Percentiles rank a stretch among this genome's conserved stretches.
Conservation (phyloP, 2,797 vertebrate species). For the Manis pentadactyla region DNA sequence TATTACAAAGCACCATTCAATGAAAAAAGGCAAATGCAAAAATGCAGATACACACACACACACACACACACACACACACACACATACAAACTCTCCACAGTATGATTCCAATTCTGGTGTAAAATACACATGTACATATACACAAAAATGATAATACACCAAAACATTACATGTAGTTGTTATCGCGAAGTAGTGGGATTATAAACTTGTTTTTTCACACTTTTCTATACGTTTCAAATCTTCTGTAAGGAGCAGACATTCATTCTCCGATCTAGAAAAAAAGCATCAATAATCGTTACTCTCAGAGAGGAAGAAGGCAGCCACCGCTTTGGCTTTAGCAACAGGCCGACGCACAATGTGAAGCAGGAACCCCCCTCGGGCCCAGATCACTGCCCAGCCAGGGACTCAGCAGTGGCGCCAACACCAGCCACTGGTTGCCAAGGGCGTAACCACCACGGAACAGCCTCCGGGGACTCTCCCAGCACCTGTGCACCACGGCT, state of each 20-base stretch:
- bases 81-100: neutral
- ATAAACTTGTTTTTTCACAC: neutral
- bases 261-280: conserved; percentile 47
- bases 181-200: neutral
- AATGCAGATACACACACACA: neutral
- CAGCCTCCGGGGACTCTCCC: neutral
- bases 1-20: neutral
- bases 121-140: neutral
- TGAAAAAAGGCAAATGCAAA: neutral
- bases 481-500: neutral
- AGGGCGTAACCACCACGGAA: conserved; percentile 34
- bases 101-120: conserved; percentile 2
- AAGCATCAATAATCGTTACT: conserved; percentile 23
- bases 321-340: neutral
- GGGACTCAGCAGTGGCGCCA: neutral
- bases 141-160: neutral
- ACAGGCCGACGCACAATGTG: neutral
- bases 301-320: conserved; percentile 44
- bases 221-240: neutral
- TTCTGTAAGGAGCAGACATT: neutral
- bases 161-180: neutral
- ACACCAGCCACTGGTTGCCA: conserved; percentile 10
- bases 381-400: conserved; percentile 26
- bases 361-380: neutral
- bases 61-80: neutral